Evolutionary conservation across 2,888 invertebrate genomes (phyloP).

Genomic region (Microdon myrmicae): DNA sequence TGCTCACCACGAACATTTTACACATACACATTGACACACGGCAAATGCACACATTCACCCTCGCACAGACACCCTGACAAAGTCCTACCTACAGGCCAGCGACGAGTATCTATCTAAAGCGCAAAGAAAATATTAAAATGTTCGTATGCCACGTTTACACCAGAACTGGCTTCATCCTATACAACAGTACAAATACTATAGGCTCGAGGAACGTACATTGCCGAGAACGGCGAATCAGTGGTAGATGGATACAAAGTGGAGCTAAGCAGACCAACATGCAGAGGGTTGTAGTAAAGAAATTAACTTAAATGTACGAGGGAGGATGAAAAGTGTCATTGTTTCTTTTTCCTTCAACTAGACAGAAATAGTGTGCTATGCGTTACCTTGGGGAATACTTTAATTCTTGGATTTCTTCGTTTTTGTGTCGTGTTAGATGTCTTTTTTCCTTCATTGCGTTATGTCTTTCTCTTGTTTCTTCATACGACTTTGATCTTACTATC

Average conservation of each 20-base stretch:
- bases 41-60: conserved; percentile 34
- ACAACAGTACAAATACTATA: conserved; percentile 26
- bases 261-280: conserved; percentile 28
- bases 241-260: conserved; percentile 47
- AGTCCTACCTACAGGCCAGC: conserved; percentile 32
- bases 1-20: conserved; percentile 47
- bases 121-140: conserved; percentile 47
- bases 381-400: not conserved
- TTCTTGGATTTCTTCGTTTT: too few species aligned
- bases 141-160: conserved; percentile 45
- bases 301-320: conserved; percentile 26
- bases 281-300: conserved; percentile 14
- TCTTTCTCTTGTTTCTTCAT: too few species aligned
- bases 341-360: conserved; percentile 14
- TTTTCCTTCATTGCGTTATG: too few species aligned
- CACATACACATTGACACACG: conserved; percentile 29
- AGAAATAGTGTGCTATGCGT: conserved; percentile 24
- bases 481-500: too few species aligned
- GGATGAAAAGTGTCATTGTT: conserved; percentile 30
- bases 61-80: too few species aligned
- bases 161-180: conserved; percentile 31
- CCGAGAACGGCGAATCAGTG: conserved; percentile 40
- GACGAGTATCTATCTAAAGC: conserved; percentile 37
- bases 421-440: too few species aligned
- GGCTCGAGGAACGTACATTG: conserved; percentile 16